phyloP scores from a whole-genome alignment of 2,888 invertebrate genomes.

The Hanleya hanleyi region DNA sequence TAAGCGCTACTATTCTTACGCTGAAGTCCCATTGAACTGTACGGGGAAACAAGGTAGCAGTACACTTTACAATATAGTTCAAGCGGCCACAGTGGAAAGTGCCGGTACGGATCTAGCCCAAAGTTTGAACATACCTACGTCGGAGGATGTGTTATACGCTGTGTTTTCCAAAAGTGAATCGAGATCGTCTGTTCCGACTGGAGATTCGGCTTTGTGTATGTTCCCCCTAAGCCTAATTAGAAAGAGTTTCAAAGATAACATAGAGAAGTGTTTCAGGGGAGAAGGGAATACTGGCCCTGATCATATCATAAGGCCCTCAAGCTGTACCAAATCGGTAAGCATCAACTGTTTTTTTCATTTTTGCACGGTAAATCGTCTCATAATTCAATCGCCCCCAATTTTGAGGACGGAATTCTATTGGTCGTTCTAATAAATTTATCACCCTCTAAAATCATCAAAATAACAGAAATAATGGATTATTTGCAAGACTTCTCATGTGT shows the following conservation, averaged over 20 bases:
- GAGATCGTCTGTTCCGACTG: slow-evolving; percentile 46
- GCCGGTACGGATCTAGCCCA: slow-evolving; percentile 94
- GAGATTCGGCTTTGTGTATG: slow-evolving; percentile 91
- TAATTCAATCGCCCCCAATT: too few species aligned
- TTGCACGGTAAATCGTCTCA: too few species aligned
- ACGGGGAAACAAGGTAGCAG: slow-evolving; percentile 73
- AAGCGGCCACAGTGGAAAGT: slow-evolving; percentile 95
- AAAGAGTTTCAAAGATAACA: slow-evolving; percentile 96
- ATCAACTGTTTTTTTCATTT: neutral
- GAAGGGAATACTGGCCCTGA: slow-evolving; percentile 93
- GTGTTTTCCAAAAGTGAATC: slow-evolving; percentile 83
- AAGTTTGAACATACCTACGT: slow-evolving; percentile 88
- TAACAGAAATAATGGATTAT: too few species aligned
- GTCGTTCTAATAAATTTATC: too few species aligned
- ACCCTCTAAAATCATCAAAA: too few species aligned
- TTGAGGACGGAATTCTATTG: too few species aligned
- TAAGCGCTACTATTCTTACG: slow-evolving; percentile 96
- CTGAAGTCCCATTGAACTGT: slow-evolving; percentile 97
- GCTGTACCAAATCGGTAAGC: slow-evolving; percentile 90
- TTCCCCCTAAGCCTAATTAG: slow-evolving; percentile 94
- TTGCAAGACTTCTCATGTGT: neutral
- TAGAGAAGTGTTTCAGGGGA: slow-evolving; percentile 95
- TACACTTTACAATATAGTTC: slow-evolving; percentile 90
- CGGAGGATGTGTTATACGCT: slow-evolving; percentile 94
- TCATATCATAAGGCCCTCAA: slow-evolving; percentile 93